Conservation (phyloP, 2,113 vertebrate species). For the Dolichallabes microphthalmus region DNA sequence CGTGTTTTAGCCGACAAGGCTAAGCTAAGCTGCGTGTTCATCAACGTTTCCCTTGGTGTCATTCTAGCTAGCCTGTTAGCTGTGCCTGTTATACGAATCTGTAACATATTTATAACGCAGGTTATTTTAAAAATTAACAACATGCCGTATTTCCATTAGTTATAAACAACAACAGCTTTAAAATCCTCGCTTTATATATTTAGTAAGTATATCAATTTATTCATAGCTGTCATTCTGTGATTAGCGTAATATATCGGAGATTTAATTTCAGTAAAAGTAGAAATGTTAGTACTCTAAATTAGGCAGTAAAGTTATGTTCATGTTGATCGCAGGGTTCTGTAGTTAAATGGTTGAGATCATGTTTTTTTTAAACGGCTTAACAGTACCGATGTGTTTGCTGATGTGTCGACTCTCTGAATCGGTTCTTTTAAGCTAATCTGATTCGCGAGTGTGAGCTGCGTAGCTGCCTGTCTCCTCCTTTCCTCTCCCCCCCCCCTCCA, state of each 20-base stretch:
- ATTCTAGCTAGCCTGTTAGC: neutral
- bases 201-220: neutral
- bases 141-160: neutral
- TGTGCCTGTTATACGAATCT: neutral
- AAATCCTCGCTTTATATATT: neutral
- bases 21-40: neutral
- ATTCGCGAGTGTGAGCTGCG: neutral
- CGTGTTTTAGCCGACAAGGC: neutral
- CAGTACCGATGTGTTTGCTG: neutral
- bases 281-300: neutral
- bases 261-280: neutral
- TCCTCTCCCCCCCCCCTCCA: fast-evolving
- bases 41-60: neutral
- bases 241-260: neutral
- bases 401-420: neutral
- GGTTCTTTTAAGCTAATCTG: neutral
- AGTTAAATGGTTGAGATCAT: neutral
- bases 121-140: neutral
- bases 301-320: neutral
- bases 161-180: neutral
- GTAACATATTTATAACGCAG: neutral
- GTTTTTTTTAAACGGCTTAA: neutral
- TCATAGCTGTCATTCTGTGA: neutral
- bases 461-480: neutral
- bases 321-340: neutral